phyloP scores from a whole-genome alignment of 2,797 vertebrate genomes.

The Poecilia wingei region DNA sequence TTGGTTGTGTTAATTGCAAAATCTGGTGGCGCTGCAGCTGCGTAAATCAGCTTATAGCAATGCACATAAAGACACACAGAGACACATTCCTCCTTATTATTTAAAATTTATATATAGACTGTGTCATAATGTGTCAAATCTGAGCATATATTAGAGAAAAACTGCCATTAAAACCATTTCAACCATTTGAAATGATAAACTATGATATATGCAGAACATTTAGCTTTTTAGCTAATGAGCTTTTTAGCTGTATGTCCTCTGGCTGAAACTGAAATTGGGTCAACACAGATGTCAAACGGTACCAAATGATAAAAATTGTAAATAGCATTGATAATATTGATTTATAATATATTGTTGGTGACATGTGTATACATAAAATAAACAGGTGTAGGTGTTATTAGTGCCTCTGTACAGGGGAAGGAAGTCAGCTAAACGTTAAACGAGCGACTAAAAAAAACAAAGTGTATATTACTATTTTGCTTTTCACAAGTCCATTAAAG shows the following conservation, averaged over 20 bases:
- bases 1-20: constrained; percentile 42
- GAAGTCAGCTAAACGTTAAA: constrained; percentile 65
- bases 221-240: constrained; percentile 14
- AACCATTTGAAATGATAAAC: constrained; percentile 33
- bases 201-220: constrained; percentile 48
- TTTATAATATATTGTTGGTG: constrained; percentile 78
- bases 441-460: constrained; percentile 37
- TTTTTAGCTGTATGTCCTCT: constrained; percentile 6
- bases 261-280: constrained; percentile 53
- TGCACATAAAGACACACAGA: constrained; percentile 19
- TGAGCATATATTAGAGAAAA: constrained; percentile 45
- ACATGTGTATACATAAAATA: constrained; percentile 69
- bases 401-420: constrained; percentile 73
- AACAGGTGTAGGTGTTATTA: constrained; percentile 66
- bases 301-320: constrained; percentile 80
- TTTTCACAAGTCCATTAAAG: constrained; percentile 70
- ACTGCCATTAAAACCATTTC: constrained; percentile 63
- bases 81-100: constrained; percentile 14
- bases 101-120: constrained; percentile 22
- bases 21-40: constrained; percentile 31
- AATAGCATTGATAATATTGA: constrained; percentile 74
- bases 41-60: constrained; percentile 32
- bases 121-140: constrained; percentile 41
- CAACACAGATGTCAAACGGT: constrained; percentile 60
- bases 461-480: constrained; percentile 69